Evolutionary conservation across 2,797 vertebrate species (phyloP).

Genomic region (Lagocephalus sceleratus): DNA sequence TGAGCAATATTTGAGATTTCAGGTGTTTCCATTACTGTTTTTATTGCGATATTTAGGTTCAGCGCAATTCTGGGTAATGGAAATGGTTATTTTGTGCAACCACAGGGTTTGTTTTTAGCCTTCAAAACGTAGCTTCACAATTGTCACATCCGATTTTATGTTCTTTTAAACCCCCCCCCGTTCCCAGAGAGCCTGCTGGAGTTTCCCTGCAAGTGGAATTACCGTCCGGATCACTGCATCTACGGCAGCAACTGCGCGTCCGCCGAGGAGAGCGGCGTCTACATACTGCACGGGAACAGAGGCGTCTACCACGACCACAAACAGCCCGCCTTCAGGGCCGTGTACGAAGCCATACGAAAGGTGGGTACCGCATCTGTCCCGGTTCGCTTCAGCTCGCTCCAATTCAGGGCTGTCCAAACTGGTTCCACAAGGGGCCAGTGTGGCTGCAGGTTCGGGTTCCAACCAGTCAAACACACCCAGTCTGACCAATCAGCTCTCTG

Average conservation of each 20-base stretch:
- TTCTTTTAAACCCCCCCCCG: not conserved
- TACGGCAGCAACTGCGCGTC: slow-evolving; percentile 91
- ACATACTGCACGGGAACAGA: slow-evolving; percentile 88
- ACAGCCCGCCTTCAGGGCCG: slow-evolving; percentile 88
- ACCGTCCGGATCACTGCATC: slow-evolving; percentile 93
- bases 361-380: slow-evolving; percentile 56
- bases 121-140: too few relatives aligned
- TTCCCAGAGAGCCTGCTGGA: slow-evolving; percentile 83
- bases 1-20: too few relatives aligned
- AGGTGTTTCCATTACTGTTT: too few relatives aligned
- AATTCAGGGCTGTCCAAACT: too few relatives aligned
- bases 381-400: not conserved
- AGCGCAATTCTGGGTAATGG: too few relatives aligned
- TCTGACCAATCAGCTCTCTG: too few relatives aligned
- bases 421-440: too few relatives aligned
- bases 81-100: too few relatives aligned
- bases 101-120: too few relatives aligned
- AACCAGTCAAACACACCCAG: too few relatives aligned
- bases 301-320: slow-evolving; percentile 93
- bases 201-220: slow-evolving; percentile 94
- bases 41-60: too few relatives aligned
- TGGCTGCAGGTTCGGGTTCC: too few relatives aligned
- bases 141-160: not conserved
- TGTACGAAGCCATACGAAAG: slow-evolving; percentile 87
- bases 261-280: slow-evolving; percentile 84